A percentile compares a stretch with the other conserved stretches of the same genome.
Conservation (phyloP, 2,888 invertebrate species). For the Acanthococcus lagerstroemiae region DNA sequence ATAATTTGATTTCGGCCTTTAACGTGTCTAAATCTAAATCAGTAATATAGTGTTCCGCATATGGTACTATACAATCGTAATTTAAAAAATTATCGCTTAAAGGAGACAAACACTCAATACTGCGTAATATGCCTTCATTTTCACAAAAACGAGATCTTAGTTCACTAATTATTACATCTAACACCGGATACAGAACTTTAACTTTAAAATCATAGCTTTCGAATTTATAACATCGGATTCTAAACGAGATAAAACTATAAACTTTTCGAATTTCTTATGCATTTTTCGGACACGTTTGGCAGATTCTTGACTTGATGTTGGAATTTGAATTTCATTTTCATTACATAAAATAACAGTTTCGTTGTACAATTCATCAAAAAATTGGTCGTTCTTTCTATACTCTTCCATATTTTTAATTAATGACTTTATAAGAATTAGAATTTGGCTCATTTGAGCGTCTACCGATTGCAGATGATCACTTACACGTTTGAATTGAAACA, state of each 20-base stretch:
- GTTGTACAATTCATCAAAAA: background rate
- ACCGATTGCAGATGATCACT: slow-evolving; percentile 11
- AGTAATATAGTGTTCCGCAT: slow-evolving; percentile 1
- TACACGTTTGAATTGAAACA: slow-evolving; percentile 4
- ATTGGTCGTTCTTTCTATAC: background rate
- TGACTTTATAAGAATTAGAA: slow-evolving; percentile 1
- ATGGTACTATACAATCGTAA: background rate
- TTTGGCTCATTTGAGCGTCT: background rate
- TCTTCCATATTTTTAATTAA: background rate
- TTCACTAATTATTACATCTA: slow-evolving; percentile 7
- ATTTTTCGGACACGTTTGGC: background rate
- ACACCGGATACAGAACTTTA: slow-evolving; percentile 1
- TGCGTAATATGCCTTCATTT: background rate
- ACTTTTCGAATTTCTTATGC: background rate
- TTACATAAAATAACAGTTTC: background rate
- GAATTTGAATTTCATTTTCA: slow-evolving; percentile 4
- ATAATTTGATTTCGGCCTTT: slow-evolving; percentile 1
- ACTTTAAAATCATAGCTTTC: slow-evolving; percentile 5
- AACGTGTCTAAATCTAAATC: slow-evolving; percentile 3
- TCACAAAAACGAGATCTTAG: background rate
- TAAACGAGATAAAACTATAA: too few species aligned
- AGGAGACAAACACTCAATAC: slow-evolving; percentile 5
- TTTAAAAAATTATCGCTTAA: slow-evolving; percentile 3
- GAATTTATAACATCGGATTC: background rate
- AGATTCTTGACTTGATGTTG: background rate